Base-by-base conservation (phyloP, 2,113 vertebrate genomes). In the Lophochroa leadbeateri region DNA sequence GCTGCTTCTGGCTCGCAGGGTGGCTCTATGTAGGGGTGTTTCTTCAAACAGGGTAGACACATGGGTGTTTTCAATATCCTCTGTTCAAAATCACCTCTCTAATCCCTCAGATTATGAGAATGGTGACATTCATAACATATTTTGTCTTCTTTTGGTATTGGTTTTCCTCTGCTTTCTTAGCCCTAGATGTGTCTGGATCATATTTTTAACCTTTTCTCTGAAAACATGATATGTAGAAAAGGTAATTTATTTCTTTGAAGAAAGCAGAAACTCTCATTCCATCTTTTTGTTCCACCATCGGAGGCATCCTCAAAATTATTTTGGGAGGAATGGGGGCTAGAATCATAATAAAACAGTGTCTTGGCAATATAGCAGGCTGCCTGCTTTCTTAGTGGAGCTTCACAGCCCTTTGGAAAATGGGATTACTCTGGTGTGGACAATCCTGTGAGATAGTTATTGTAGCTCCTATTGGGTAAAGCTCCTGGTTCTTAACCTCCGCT, bases 31-130 rank as follows among this genome's bases (percentile, higher is more conserved):
- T 7, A 37, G 43, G 41, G 5, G 0, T 53, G 10, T 60, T 71
- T 41, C 31, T 78, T 67, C 46, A 7, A 8, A 12, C 28, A 33
- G 24, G 6, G 10, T 29, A 75, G 31, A 29, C 10, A 23, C 7
- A 5, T 12, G 12, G 18, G 7, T 46, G 7, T 60, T 95, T 28
- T 43, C 27, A 57, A 0, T 39, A 35, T 29, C 6, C 3, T 55
- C 25, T 76, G 15, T 63, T 65, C 8, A 21, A n/a, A 49, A 37
- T 35, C 46, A 41, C 0, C 0, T 33, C 9, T 61, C 17, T 65
- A 29, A 63, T 60, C 21, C 28, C 41, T 61, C 60, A 49, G n/a
- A 67, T 70, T 17, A 67, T 18, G 28, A 77, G 13, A 41, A 70
- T 29, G 9, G 7, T 68, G 11, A 2, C n/a, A 58, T 82, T 82